A percentile compares a stretch with the other conserved stretches of the same genome.
Evolutionary conservation across 2,888 invertebrate species (phyloP).

Genomic region (Nesidiocoris tenuis): DNA sequence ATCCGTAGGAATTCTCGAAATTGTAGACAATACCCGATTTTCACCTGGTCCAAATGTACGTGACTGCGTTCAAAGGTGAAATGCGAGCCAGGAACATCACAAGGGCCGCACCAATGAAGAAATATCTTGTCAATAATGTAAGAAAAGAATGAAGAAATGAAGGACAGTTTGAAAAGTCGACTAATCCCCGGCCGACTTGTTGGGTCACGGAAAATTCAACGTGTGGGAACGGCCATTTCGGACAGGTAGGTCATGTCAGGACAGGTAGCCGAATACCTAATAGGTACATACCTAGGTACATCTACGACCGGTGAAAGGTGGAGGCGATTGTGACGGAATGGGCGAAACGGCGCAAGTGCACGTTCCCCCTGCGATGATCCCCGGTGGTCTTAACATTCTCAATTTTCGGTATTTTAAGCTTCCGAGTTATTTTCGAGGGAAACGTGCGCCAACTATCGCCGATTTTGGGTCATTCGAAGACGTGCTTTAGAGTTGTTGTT

Average conservation of each 20-base stretch:
- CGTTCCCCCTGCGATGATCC: too few relatives aligned
- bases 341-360: not conserved
- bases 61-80: not conserved
- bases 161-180: not conserved
- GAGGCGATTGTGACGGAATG: not conserved
- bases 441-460: too few relatives aligned
- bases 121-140: not conserved
- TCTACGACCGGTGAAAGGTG: not conserved
- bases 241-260: not conserved
- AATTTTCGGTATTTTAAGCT: too few relatives aligned
- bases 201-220: conserved; percentile 17
- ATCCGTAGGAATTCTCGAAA: too few relatives aligned
- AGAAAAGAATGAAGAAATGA: not conserved
- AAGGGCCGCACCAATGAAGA: not conserved
- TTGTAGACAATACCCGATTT: too few relatives aligned
- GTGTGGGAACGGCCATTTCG: not conserved
- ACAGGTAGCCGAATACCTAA: conserved; percentile 6
- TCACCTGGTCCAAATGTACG: not conserved
- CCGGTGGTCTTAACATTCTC: too few relatives aligned
- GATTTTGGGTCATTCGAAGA: too few relatives aligned
- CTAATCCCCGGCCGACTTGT: conserved; percentile 13
- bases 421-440: too few relatives aligned
- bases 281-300: not conserved
- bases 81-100: not conserved
- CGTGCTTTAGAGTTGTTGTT: too few relatives aligned